Conservation (phyloP, 2,113 vertebrate genomes). For the Melanerpes aurifrons region DNA sequence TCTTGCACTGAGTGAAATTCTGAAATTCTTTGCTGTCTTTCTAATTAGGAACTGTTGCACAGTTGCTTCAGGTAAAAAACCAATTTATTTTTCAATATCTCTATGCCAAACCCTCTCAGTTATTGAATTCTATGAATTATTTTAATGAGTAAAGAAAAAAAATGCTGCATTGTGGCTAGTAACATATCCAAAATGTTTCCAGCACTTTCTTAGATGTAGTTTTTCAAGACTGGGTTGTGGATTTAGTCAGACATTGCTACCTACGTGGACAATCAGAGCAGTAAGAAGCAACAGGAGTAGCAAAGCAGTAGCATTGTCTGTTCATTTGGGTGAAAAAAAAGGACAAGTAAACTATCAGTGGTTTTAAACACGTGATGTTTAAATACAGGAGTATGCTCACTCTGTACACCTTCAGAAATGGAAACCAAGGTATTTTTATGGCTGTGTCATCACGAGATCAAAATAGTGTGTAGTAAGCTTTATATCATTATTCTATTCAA, state of each 20-base stretch:
- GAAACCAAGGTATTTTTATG: not conserved
- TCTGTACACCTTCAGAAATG: not conserved
- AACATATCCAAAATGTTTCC: not conserved
- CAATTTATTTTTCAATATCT: not conserved
- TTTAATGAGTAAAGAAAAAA: not conserved
- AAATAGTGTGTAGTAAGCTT: not conserved
- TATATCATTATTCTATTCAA: not conserved
- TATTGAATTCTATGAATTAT: not conserved
- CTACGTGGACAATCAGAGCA: not conserved
- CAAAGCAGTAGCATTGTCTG: not conserved
- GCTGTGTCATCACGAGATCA: not conserved
- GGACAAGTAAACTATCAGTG: not conserved
- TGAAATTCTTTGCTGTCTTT: not conserved
- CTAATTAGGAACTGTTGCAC: not conserved
- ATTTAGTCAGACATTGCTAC: not conserved
- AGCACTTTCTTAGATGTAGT: not conserved
- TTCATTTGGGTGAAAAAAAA: not conserved
- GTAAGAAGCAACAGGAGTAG: not conserved
- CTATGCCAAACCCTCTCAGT: not conserved
- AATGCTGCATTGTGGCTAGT: not conserved
- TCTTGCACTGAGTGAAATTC: not conserved
- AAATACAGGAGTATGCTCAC: not conserved
- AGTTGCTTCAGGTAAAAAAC: not conserved
- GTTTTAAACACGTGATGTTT: not conserved
- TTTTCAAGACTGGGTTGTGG: not conserved